A percentile compares a stretch with the other conserved stretches of the same genome.
Conservation (phyloP, 1,140 invertebrate genomes). For the Drosophila mojavensis region DNA sequence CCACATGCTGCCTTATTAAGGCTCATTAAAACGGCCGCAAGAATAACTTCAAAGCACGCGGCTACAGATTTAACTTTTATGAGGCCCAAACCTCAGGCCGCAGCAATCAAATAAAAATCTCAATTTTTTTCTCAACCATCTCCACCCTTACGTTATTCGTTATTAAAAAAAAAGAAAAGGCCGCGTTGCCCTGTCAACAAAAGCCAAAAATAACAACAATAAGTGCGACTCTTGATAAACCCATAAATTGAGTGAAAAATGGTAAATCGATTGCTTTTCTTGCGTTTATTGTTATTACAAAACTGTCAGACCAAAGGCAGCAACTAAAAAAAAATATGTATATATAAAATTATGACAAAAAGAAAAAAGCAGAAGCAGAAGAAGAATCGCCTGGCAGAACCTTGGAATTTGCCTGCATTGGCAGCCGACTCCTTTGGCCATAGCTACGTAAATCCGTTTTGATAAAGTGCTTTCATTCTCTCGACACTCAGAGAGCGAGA, state of each 20-base stretch:
- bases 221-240: constrained; percentile 61
- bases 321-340: constrained; percentile 33
- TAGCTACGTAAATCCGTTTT: constrained; percentile 71
- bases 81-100: constrained; percentile 19
- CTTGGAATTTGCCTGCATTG: constrained; percentile 37
- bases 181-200: constrained; percentile 38
- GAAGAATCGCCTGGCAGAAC: constrained; percentile 3
- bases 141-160: constrained; percentile 10
- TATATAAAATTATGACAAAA: constrained; percentile 19
- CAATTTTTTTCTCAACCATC: constrained; percentile 2
- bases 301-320: constrained; percentile 59
- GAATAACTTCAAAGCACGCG: constrained; percentile 41
- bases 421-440: constrained; percentile 29
- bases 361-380: constrained; percentile 7
- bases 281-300: constrained; percentile 79
- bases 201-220: constrained; percentile 25
- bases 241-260: constrained; percentile 80
- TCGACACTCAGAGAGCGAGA: constrained; percentile 26
- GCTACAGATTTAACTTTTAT: constrained; percentile 30
- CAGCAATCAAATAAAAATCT: constrained; percentile 66
- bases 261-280: constrained; percentile 74
- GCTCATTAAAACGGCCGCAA: constrained; percentile 60
- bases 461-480: constrained; percentile 74
- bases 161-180: constrained; percentile 22
- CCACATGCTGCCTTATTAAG: constrained; percentile 50